phyloP scores from a whole-genome alignment of 2,113 vertebrate genomes.

The Gobius niger region DNA sequence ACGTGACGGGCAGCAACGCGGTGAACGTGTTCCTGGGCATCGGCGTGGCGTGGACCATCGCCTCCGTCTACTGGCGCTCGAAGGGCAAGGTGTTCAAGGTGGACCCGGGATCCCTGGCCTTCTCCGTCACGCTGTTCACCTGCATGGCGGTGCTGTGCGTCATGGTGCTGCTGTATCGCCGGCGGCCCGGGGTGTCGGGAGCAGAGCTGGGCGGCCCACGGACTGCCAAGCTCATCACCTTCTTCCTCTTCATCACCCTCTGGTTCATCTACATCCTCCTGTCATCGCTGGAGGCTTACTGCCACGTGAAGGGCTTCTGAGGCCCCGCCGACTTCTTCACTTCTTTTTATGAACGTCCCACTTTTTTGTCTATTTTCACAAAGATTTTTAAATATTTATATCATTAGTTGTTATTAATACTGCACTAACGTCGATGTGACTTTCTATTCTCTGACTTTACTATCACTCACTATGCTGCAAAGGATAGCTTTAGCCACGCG shows the following conservation, averaged over 20 bases:
- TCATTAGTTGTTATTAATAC: slow-evolving; percentile 61
- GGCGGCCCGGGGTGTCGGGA: slow-evolving; percentile 68
- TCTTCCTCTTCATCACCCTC: slow-evolving; percentile 73
- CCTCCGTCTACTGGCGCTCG: slow-evolving; percentile 78
- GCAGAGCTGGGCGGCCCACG: slow-evolving; percentile 84
- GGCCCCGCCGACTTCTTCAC: slow-evolving; percentile 14
- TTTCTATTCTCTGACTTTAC: slow-evolving; percentile 56
- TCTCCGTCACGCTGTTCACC: slow-evolving; percentile 84
- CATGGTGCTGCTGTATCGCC: slow-evolving; percentile 78
- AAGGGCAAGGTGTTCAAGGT: slow-evolving; percentile 77
- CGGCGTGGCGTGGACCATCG: slow-evolving; percentile 85
- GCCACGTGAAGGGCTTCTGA: slow-evolving; percentile 80
- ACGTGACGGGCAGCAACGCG: slow-evolving; percentile 85
- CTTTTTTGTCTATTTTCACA: slow-evolving; percentile 66
- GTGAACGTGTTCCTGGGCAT: slow-evolving; percentile 86
- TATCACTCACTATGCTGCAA: slow-evolving; percentile 55
- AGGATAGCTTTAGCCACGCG: slow-evolving; percentile 47
- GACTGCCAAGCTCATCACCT: slow-evolving; percentile 79
- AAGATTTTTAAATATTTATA: slow-evolving; percentile 70
- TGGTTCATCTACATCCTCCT: slow-evolving; percentile 84
- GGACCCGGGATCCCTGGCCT: slow-evolving; percentile 80
- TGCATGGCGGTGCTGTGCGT: slow-evolving; percentile 74
- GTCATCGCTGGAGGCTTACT: slow-evolving; percentile 81
- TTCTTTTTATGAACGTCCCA: slow-evolving; percentile 59
- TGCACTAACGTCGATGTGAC: slow-evolving; percentile 54